Base-by-base conservation (phyloP, 2,113 vertebrate genomes). In the Cisticola juncidis region DNA sequence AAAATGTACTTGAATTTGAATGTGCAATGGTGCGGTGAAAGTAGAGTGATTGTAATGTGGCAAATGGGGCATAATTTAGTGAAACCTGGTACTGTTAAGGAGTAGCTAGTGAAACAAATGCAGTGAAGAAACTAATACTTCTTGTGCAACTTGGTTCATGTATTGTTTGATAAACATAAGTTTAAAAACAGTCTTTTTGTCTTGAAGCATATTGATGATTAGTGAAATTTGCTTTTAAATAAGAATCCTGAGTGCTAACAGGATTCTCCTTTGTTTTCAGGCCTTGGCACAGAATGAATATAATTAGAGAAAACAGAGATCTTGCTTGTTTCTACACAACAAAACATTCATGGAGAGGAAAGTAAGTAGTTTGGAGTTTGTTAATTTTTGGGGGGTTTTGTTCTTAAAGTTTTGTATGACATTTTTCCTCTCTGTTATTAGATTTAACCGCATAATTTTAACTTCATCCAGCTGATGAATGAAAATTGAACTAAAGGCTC, bases 271-370 rank as follows among this genome's bases (percentile, higher is more conserved):
- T 94, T 97, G 61, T 98, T 98, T 93, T 71, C 89, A 99, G 99
- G 97, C 97, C 97, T 97, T 97, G 96, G 98, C 98, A 96, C 98
- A 99, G 99, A 98, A 99, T 99, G 99, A 99, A 99, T 96, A 97
- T 99, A 98, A 98, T 99, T 97, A 99, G 99, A 97, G 99, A 99
- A 94, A 99, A 99, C 98, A 99, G 98, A 98, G 99, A 99, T 98
- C 97, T 99, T 98, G 99, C 99, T 97, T 99, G 99, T 98, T 99
- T 99, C 98, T 99, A 99, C 92, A 99, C 99, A 94, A 99, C 99
- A 97, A 99, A 99, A 97, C 99, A 99, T 98, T 99, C 99, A 90
- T 99, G 99, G 99, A 99, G 99, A 93, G 99, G 99, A 93, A 99
- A 99, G 99, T 99, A 99, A 99, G 99, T 98, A 80, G 20, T 85